These are phyloP conservation scores for Caerostris extrusa DNA, from an alignment of 1,140 invertebrate genomes.

Conservation along the genomic window DNA sequence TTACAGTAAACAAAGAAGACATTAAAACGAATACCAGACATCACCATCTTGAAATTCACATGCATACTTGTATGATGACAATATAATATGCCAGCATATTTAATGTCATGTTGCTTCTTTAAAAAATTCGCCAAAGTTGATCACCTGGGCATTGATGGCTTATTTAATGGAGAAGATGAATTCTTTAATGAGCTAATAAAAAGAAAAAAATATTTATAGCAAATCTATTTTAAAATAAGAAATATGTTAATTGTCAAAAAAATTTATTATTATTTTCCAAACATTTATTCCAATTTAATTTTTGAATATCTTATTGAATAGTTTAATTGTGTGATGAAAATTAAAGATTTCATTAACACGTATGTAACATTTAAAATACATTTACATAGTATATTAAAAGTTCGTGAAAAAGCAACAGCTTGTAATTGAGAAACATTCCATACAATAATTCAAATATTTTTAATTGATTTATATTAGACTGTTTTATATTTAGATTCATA, in stretches of 20 bases:
- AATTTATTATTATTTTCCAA: not conserved
- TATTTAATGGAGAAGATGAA: conserved; percentile 52
- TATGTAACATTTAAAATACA: too few species aligned
- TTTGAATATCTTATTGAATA: too few species aligned
- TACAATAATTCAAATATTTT: too few species aligned
- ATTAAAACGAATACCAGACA: not conserved
- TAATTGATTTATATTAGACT: too few species aligned
- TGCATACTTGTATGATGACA: not conserved
- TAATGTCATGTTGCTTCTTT: not conserved
- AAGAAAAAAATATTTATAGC: not conserved
- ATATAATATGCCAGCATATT: conserved; percentile 69
- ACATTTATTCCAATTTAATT: too few species aligned
- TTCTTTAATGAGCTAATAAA: conserved; percentile 61
- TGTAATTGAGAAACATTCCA: too few species aligned
- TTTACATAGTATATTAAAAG: too few species aligned
- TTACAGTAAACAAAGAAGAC: conserved; percentile 38
- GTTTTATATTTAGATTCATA: too few species aligned
- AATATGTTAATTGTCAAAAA: not conserved
- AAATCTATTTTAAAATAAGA: not conserved
- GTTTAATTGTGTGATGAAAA: too few species aligned
- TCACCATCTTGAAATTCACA: not conserved
- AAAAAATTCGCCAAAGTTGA: not conserved
- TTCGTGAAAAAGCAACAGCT: too few species aligned
- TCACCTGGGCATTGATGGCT: conserved; percentile 72
- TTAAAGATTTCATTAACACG: too few species aligned